Base-by-base conservation (phyloP, 1,140 invertebrate species). In the Drosophila tropicalis region DNA sequence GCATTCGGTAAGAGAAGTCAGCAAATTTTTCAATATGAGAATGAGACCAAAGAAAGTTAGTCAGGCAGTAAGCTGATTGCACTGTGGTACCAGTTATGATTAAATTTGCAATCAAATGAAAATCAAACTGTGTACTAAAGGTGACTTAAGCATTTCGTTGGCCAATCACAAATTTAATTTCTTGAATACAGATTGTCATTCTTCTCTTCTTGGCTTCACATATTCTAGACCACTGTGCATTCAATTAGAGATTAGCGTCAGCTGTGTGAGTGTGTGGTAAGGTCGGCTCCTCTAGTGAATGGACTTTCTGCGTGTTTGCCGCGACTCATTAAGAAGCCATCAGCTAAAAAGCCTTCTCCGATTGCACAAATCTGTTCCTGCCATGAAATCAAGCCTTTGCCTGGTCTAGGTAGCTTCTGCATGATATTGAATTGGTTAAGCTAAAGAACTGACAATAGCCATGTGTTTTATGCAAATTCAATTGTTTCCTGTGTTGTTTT, bases 391-490 rank as follows among this genome's bases (percentile, higher is more conserved):
- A n/a, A 51, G 17, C 44, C 44, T 22, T 22, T 51, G 10, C 17
- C 17, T 19, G 7, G 44, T 51, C 25, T 44, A 19, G 29, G 47
- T 62, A 40, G 62, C 64, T 63, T 60, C 65, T 73, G 79, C 64
- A 63, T 77, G 73, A 73, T 76, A 69, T 66, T 61, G 58, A 44
- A 79, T 62, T 68, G 81, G 63, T 67, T 61, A 62, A 36, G 67
- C 71, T 47, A 57, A 55, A 72, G 51, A 76, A 76, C 76, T 80
- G 81, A 64, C 81, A 72, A 71, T 75, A 71, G 80, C 62, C 76
- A 84, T 81, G 82, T 86, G 82, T 86, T 86, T 81, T 86, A 86
- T 86, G 82, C 82, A 86, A 86, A 86, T 86, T 86, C 82, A 86
- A 86, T 86, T 86, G 82, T 86, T 86, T 86, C 82, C 82, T 86